These are phyloP conservation scores for Seladonia tumulorum DNA, from an alignment of 2,888 invertebrate genomes.

Conservation along the genomic window DNA sequence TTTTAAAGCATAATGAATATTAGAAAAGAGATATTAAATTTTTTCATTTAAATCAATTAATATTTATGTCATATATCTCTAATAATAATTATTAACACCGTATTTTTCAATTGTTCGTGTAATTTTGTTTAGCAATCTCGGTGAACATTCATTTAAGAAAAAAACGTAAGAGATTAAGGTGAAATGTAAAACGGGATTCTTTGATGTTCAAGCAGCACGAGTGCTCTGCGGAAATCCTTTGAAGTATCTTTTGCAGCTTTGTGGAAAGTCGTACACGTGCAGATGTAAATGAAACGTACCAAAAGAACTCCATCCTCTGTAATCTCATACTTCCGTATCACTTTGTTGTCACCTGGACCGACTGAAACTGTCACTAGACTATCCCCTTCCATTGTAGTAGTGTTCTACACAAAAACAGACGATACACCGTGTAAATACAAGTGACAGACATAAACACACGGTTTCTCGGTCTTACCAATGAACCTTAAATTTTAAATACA, in stretches of 20 bases:
- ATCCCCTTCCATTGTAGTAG: conserved; percentile 85
- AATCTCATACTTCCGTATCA: conserved; percentile 84
- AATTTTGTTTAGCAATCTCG: background rate
- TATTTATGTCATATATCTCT: too few species aligned
- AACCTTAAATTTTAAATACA: background rate
- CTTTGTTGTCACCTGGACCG: conserved; percentile 81
- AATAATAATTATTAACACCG: too few species aligned
- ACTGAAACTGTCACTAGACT: conserved; percentile 84
- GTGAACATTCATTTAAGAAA: background rate
- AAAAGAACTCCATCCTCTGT: conserved; percentile 80
- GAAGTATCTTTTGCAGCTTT: conserved; percentile 1
- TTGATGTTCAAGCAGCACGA: background rate
- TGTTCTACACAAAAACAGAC: conserved; percentile 83
- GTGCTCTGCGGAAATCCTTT: background rate
- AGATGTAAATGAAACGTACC: conserved; percentile 70
- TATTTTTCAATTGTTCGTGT: too few species aligned
- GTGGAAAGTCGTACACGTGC: background rate
- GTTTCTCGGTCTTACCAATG: background rate
- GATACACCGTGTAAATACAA: background rate
- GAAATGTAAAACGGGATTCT: background rate
- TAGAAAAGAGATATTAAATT: too few species aligned
- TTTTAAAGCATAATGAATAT: too few species aligned
- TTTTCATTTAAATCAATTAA: too few species aligned
- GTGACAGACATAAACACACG: background rate
- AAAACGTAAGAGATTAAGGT: too few species aligned